Percentiles rank a stretch among this genome's conserved stretches.
Evolutionary conservation across 1,140 invertebrate species (phyloP).

Genomic region (Pantala flavescens): DNA sequence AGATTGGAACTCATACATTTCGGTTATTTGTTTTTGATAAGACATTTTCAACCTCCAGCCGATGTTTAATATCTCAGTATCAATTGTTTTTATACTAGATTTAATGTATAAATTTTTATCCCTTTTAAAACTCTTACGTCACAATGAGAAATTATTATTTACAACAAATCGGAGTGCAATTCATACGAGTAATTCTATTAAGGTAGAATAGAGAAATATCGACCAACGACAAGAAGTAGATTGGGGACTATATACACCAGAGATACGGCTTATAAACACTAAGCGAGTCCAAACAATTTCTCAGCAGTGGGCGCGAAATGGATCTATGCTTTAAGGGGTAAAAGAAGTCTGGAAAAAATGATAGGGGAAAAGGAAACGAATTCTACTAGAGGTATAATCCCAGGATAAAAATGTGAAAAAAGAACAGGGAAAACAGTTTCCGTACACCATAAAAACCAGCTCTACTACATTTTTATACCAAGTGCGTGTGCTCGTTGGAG

Average conservation of each 20-base stretch:
- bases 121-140: no score
- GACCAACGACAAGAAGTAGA: no score
- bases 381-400: neutral
- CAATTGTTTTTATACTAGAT: no score
- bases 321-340: neutral
- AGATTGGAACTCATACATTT: no score
- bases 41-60: no score
- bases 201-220: no score
- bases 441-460: slow-evolving; percentile 4
- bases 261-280: neutral
- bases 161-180: no score
- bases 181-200: no score
- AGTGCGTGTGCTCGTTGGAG: neutral
- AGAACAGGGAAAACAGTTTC: slow-evolving; percentile 9
- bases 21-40: no score
- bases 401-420: neutral
- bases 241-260: neutral
- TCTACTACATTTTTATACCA: slow-evolving; percentile 8
- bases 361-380: neutral
- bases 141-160: no score
- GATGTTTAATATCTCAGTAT: no score
- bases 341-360: neutral
- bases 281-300: neutral
- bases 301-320: neutral
- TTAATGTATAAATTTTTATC: no score